Evolutionary conservation across 2,797 vertebrate species (phyloP).

Genomic region (Ctenochaetus hawaiiensis): DNA sequence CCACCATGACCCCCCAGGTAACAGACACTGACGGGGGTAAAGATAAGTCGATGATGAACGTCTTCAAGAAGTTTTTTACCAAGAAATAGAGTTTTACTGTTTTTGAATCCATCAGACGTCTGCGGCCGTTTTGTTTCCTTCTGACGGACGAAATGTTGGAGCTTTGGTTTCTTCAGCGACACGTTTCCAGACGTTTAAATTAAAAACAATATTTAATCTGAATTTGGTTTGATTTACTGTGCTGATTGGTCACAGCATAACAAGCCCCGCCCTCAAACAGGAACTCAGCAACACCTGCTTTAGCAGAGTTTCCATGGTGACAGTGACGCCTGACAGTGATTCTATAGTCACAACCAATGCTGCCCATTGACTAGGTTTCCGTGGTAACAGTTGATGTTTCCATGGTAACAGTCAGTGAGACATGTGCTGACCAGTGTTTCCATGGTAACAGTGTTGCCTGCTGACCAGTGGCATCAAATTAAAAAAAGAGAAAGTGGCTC

Average conservation of each 20-base stretch:
- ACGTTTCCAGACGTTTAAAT: not conserved
- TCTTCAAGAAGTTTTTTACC: conserved; percentile 83
- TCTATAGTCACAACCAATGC: no score
- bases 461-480: not conserved
- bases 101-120: not conserved
- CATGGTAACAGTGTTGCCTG: not conserved
- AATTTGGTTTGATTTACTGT: no score
- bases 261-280: no score
- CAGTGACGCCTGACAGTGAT: no score
- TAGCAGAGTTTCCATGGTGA: no score
- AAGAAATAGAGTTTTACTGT: conserved; percentile 67
- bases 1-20: not conserved
- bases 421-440: not conserved
- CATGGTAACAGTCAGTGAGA: not conserved
- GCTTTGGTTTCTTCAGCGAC: not conserved
- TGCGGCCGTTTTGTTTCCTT: not conserved
- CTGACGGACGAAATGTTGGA: not conserved
- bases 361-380: no score
- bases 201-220: not conserved
- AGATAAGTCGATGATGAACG: conserved; percentile 67
- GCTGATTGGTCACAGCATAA: no score
- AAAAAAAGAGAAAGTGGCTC: no score
- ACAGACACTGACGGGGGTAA: conserved; percentile 28
- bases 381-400: no score
- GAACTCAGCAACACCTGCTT: no score